Evolutionary conservation across 1,140 invertebrate species (phyloP).

Genomic region (Galendromus occidentalis): DNA sequence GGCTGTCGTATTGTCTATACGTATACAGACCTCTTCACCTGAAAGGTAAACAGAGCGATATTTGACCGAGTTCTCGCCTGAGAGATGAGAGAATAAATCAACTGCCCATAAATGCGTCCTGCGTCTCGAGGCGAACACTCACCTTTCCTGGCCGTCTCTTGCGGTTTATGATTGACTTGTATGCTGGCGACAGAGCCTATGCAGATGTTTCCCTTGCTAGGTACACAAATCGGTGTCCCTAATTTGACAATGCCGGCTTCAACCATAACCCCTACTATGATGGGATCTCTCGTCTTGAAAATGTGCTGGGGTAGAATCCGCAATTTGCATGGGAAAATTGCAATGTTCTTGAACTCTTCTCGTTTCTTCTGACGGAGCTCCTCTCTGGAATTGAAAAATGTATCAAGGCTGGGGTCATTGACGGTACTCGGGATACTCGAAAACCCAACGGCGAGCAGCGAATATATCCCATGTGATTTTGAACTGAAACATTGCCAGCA

Average conservation of each 20-base stretch:
- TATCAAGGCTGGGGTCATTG: no score
- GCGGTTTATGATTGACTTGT: constrained; percentile 57
- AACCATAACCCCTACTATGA: constrained; percentile 83
- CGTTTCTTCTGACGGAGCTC: constrained; percentile 79
- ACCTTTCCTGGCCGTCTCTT: constrained; percentile 80
- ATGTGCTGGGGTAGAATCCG: constrained; percentile 67
- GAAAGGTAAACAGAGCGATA: neutral
- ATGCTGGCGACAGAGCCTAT: constrained; percentile 86
- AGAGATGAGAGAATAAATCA: no score
- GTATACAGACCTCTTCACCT: constrained; percentile 83
- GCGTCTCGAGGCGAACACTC: no score
- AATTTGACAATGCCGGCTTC: constrained; percentile 87
- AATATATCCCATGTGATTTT: neutral
- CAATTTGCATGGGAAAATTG: constrained; percentile 94
- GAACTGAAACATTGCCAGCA: neutral
- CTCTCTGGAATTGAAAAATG: constrained; percentile 36
- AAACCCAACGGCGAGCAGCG: neutral
- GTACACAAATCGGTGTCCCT: constrained; percentile 90
- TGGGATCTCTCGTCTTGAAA: constrained; percentile 94
- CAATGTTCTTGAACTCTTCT: constrained; percentile 83
- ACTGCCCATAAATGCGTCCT: no score
- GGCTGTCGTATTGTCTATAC: constrained; percentile 86
- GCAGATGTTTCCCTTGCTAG: constrained; percentile 68
- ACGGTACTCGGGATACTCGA: no score
- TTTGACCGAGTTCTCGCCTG: no score